These are phyloP conservation scores for Aphaenogaster ashmeadi DNA, from an alignment of 1,140 invertebrate species.

Conservation along the genomic window DNA sequence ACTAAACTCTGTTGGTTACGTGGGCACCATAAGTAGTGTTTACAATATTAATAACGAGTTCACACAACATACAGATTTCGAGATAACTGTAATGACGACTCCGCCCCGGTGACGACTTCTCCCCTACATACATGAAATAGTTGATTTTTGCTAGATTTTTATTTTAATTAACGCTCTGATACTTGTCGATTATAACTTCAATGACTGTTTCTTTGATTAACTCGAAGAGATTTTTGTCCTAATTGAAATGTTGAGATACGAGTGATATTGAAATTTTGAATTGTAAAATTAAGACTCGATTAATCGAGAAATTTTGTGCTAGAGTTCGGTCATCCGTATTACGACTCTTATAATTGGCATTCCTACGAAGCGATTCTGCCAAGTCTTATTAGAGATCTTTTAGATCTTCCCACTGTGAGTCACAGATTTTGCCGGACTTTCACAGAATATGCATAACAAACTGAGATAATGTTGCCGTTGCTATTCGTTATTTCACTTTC, in stretches of 20 bases:
- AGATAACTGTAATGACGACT: too few relatives aligned
- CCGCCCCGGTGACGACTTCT: too few relatives aligned
- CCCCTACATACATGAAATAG: neutral
- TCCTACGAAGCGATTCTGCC: neutral
- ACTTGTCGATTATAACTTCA: neutral
- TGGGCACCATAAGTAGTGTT: too few relatives aligned
- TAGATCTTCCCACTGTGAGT: constrained; percentile 21
- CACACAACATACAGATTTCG: too few relatives aligned
- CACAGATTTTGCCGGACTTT: constrained; percentile 21
- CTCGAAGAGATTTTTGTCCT: neutral
- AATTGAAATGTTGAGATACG: neutral
- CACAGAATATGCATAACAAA: neutral
- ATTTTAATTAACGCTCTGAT: neutral
- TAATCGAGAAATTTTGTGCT: neutral
- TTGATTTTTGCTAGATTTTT: neutral
- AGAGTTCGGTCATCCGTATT: neutral
- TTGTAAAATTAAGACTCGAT: neutral
- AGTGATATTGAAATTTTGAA: neutral
- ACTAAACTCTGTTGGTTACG: too few relatives aligned
- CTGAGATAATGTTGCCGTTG: neutral
- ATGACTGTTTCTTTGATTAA: neutral
- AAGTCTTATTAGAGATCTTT: constrained; percentile 13
- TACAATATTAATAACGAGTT: too few relatives aligned
- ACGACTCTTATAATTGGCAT: neutral
- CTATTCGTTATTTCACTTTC: constrained; percentile 31